These are phyloP conservation scores for Umimayanthus kanabou DNA, from an alignment of 92 coral and sea anemone genomes.

Conservation along the genomic window DNA sequence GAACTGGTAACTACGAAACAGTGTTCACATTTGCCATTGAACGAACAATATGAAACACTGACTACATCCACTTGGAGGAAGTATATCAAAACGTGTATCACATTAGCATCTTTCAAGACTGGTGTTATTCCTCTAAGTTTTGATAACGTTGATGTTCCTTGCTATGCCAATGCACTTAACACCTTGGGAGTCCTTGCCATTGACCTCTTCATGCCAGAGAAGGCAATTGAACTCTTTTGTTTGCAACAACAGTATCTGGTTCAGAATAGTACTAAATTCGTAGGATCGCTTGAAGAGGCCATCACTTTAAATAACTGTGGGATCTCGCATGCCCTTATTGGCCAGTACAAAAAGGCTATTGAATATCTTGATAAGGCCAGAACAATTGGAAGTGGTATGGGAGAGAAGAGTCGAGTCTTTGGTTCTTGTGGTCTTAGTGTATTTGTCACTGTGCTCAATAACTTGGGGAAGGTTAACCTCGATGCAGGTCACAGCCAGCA, in stretches of 20 bases:
- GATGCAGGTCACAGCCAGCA: neutral
- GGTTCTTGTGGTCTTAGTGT: neutral
- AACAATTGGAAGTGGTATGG: neutral
- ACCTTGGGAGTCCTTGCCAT: neutral
- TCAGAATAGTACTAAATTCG: neutral
- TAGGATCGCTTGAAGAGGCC: neutral
- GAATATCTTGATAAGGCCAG: neutral
- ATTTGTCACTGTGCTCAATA: slow-evolving; percentile 12
- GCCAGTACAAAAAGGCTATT: neutral
- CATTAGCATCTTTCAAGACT: neutral
- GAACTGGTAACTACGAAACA: neutral
- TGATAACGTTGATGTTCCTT: neutral
- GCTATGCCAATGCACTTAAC: neutral
- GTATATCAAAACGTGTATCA: neutral
- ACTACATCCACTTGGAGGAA: neutral
- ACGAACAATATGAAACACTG: neutral
- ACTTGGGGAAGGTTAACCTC: neutral
- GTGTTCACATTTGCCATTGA: neutral
- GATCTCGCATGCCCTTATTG: neutral
- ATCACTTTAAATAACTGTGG: neutral
- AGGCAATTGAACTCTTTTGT: neutral
- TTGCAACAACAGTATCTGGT: neutral
- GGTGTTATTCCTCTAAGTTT: neutral
- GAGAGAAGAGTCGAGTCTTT: neutral
- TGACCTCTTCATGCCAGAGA: neutral